phyloP scores from a whole-genome alignment of 2,113 vertebrate species.

The Tricholaema leucomelas region DNA sequence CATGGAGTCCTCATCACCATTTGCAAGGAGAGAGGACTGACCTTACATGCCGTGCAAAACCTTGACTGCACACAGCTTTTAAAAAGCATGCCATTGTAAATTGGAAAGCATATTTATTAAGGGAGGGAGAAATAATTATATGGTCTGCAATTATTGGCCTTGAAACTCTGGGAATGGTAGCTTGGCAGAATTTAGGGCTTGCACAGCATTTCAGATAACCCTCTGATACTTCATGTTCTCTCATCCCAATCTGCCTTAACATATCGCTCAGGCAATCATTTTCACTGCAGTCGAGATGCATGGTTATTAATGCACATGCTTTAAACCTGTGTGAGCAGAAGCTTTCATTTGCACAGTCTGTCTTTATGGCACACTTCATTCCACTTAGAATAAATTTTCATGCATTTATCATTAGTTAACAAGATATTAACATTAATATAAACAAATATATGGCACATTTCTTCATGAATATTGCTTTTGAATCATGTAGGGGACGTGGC shows the following conservation, averaged over 20 bases:
- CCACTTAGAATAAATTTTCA: conserved; percentile 66
- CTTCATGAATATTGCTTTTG: conserved; percentile 30
- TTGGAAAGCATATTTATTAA: not conserved
- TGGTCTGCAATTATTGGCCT: not conserved
- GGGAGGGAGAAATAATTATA: not conserved
- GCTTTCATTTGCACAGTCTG: conserved; percentile 10
- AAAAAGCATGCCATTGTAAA: not conserved
- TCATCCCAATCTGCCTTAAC: not conserved
- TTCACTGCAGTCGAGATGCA: not conserved
- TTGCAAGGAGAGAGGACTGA: not conserved
- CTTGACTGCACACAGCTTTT: not conserved
- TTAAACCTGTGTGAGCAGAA: not conserved
- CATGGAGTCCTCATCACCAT: not conserved
- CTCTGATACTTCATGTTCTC: not conserved
- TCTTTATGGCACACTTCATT: conserved; percentile 42
- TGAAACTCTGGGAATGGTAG: not conserved
- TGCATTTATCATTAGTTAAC: conserved; percentile 51
- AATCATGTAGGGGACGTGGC: not conserved
- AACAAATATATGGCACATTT: conserved; percentile 39
- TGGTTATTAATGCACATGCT: not conserved
- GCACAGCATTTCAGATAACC: not conserved
- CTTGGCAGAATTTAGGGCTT: not conserved
- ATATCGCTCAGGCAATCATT: not conserved
- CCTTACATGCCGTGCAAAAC: not conserved
- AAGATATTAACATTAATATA: conserved; percentile 59